A percentile compares a stretch with the other conserved stretches of the same genome.
phyloP scores from a whole-genome alignment of 2,888 invertebrate species.

The Sinelater perroti region DNA sequence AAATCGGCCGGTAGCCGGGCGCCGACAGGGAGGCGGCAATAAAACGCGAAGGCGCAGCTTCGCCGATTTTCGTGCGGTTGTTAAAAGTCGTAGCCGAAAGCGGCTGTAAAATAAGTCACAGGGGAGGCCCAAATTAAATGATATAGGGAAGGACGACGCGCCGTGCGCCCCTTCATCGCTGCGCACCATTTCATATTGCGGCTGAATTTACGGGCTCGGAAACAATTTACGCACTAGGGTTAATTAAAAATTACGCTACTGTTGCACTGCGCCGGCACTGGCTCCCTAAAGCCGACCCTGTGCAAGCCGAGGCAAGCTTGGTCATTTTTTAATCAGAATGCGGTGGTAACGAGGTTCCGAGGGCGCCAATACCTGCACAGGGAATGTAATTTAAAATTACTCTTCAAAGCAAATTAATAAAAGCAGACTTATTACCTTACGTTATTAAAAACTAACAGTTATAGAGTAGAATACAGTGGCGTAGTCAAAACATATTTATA shows the following conservation, averaged over 20 bases:
- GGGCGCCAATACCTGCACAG: too few species aligned
- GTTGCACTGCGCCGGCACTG: too few species aligned
- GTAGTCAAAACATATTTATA: neutral
- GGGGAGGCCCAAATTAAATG: conserved; percentile 28
- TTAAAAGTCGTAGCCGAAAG: conserved; percentile 25
- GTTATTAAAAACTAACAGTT: conserved; percentile 20
- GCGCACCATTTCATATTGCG: too few species aligned
- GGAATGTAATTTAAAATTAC: neutral
- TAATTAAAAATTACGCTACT: too few species aligned
- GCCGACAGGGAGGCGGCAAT: neutral
- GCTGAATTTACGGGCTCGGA: too few species aligned
- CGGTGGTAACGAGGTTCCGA: too few species aligned
- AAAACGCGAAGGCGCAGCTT: conserved; percentile 10
- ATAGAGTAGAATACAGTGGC: conserved; percentile 2
- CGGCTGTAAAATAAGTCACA: conserved; percentile 28
- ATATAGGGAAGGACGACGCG: too few species aligned
- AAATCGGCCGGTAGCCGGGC: neutral
- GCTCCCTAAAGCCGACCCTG: too few species aligned
- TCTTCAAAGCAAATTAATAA: conserved; percentile 17
- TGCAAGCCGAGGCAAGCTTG: too few species aligned
- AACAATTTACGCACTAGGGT: too few species aligned
- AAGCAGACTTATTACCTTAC: conserved; percentile 11
- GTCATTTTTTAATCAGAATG: too few species aligned
- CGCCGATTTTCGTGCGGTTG: conserved; percentile 18
- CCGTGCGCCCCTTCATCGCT: too few species aligned